Conservation (phyloP, 2,888 invertebrate species). For the Pyralis farinalis region DNA sequence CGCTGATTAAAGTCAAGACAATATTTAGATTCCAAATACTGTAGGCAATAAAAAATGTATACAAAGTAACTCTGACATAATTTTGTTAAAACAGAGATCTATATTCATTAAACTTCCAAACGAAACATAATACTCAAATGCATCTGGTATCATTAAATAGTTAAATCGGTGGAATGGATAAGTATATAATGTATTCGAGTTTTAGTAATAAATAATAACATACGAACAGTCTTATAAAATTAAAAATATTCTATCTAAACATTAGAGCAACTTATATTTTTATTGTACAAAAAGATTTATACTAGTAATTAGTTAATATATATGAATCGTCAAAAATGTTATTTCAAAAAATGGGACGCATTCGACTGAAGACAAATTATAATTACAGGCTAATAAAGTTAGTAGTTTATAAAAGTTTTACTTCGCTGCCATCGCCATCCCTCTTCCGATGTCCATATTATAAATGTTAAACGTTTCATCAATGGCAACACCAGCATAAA, state of each 20-base stretch:
- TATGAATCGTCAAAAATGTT: conserved; percentile 37
- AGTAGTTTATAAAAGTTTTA: conserved; percentile 32
- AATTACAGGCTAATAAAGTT: conserved; percentile 27
- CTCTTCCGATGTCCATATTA: too few relatives aligned
- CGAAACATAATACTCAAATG: conserved; percentile 59
- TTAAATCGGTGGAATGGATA: conserved; percentile 74
- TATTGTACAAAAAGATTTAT: conserved; percentile 49
- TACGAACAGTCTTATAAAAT: conserved; percentile 72
- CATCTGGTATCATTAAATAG: conserved; percentile 59
- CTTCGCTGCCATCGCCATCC: conserved; percentile 14
- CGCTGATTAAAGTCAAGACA: background rate
- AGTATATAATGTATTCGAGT: conserved; percentile 56
- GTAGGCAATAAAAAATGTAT: conserved; percentile 21
- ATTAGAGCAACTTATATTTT: conserved; percentile 48
- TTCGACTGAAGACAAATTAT: conserved; percentile 39
- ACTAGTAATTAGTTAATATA: conserved; percentile 36
- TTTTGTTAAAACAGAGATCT: conserved; percentile 54
- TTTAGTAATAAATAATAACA: conserved; percentile 53
- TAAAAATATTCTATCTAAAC: conserved; percentile 52
- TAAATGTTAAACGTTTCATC: too few relatives aligned
- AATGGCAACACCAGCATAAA: conserved; percentile 34
- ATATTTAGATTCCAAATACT: conserved; percentile 4
- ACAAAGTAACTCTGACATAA: conserved; percentile 31
- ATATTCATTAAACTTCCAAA: conserved; percentile 27
- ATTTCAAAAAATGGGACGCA: conserved; percentile 44